Conservation (phyloP, 30 jellyfish, hydroid and myxozoan species). For the Cassiopea andromeda region DNA sequence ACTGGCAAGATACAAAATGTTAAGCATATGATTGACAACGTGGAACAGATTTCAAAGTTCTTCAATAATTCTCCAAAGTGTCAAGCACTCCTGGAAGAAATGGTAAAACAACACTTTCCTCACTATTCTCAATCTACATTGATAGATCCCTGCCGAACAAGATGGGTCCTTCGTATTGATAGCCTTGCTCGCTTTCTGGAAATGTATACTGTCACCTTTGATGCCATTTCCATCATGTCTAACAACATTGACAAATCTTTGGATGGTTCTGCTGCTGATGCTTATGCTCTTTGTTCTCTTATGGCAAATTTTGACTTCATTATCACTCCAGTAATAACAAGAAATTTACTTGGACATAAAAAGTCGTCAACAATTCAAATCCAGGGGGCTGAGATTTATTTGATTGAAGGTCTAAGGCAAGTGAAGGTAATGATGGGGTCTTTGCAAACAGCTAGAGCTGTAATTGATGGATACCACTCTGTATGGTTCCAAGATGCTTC, state of each 20-base stretch:
- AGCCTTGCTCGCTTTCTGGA: not conserved
- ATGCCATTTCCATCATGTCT: not conserved
- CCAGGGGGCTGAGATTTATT: slow-evolving; percentile 1
- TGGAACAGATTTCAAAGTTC: slow-evolving; percentile 5
- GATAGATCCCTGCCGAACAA: not conserved
- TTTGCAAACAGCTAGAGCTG: not conserved
- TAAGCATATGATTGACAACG: not conserved
- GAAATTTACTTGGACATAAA: slow-evolving; percentile 13
- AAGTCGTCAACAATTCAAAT: slow-evolving; percentile 13
- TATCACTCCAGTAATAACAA: slow-evolving; percentile 9
- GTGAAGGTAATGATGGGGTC: not conserved
- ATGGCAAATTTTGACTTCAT: slow-evolving; percentile 17
- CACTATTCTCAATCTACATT: not conserved
- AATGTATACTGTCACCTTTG: not conserved
- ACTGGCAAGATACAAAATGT: not conserved
- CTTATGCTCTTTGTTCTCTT: slow-evolving; percentile 18
- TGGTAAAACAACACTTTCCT: slow-evolving; percentile 26
- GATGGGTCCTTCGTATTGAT: not conserved
- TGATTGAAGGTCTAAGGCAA: slow-evolving; percentile 14
- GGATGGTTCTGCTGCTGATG: slow-evolving; percentile 22
- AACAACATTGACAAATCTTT: slow-evolving; percentile 7
- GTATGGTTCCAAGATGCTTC: slow-evolving; percentile 20
- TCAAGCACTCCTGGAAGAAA: slow-evolving; percentile 6
- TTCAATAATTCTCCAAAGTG: slow-evolving; percentile 33
- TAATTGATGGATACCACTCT: slow-evolving; percentile 14